Percentiles rank a stretch among this genome's conserved stretches.
Evolutionary conservation across 1,140 invertebrate species (phyloP).

Genomic region (Eueides isabella): DNA sequence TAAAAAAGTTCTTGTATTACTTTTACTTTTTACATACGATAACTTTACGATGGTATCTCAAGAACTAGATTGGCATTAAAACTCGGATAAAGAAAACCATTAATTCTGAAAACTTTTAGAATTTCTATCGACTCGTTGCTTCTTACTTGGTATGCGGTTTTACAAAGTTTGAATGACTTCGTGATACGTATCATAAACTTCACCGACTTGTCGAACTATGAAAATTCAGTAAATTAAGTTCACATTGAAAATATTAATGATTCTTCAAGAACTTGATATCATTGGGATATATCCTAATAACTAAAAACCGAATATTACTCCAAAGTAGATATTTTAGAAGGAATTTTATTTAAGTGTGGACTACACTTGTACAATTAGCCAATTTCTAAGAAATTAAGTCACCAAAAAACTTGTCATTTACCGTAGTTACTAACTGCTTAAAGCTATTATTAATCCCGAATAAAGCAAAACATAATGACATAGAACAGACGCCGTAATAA

Average conservation of each 20-base stretch:
- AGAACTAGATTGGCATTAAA: constrained; percentile 31
- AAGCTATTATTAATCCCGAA: constrained; percentile 36
- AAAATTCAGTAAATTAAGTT: constrained; percentile 15
- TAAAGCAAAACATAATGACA: constrained; percentile 37
- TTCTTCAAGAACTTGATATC: neutral
- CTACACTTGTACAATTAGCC: neutral
- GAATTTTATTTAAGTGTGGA: neutral
- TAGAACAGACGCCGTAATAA: constrained; percentile 32
- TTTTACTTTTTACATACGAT: constrained; percentile 19
- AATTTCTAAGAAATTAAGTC: neutral
- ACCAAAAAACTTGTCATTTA: constrained; percentile 12
- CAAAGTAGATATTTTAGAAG: neutral
- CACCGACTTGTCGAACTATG: constrained; percentile 34
- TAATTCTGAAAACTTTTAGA: constrained; percentile 26
- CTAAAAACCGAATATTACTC: neutral
- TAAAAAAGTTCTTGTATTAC: constrained; percentile 1
- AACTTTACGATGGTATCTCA: constrained; percentile 17
- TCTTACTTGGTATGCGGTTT: constrained; percentile 39
- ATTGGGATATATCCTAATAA: neutral
- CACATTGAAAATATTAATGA: constrained; percentile 3
- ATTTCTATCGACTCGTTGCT: constrained; percentile 26
- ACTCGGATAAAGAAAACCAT: constrained; percentile 33
- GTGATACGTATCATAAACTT: constrained; percentile 36
- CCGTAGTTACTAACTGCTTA: constrained; percentile 16
- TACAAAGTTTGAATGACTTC: constrained; percentile 42